Conservation (phyloP, 2,888 invertebrate species). For the Ramazzottius varieornatus region DNA sequence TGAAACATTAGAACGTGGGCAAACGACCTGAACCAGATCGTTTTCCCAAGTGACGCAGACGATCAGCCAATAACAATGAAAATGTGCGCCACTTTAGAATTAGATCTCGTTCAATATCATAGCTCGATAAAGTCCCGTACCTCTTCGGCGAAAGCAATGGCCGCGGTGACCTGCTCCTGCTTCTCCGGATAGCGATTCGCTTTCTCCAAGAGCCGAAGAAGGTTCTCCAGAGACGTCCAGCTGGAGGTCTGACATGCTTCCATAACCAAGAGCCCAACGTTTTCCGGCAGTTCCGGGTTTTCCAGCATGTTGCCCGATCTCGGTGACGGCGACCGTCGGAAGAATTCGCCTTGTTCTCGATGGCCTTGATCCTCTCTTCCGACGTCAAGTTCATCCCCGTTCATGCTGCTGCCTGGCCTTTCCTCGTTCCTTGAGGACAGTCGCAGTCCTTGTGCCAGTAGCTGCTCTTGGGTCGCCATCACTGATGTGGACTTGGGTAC, state of each 20-base stretch:
- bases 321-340: background rate
- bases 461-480: background rate
- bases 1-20: too few relatives aligned
- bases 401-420: background rate
- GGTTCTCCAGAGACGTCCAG: background rate
- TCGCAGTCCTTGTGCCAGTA: background rate
- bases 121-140: too few relatives aligned
- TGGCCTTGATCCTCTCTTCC: background rate
- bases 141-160: background rate
- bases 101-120: too few relatives aligned
- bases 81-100: too few relatives aligned
- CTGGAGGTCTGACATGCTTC: background rate
- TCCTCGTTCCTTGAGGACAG: background rate
- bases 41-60: too few relatives aligned
- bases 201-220: background rate
- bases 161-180: background rate
- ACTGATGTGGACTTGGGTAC: background rate
- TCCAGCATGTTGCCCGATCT: constrained; percentile 1
- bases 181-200: background rate
- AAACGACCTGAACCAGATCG: too few relatives aligned
- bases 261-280: background rate
- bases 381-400: background rate
- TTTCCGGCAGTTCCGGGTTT: background rate
- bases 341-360: background rate
- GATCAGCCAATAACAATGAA: too few relatives aligned